These are phyloP conservation scores for Sphinx pinastri DNA, from an alignment of 2,888 invertebrate genomes.

Conservation along the genomic window DNA sequence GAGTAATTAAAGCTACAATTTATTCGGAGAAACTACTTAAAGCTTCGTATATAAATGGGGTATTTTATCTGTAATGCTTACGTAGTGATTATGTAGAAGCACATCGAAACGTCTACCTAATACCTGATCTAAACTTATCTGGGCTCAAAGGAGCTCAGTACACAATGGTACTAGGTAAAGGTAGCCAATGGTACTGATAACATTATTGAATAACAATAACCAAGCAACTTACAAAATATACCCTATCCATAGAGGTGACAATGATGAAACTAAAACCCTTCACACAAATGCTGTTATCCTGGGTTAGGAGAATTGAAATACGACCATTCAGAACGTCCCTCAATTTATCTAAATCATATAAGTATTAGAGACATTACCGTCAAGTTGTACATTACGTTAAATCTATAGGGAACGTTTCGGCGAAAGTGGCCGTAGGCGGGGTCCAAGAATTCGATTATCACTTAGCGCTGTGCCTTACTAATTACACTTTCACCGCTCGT, in stretches of 20 bases:
- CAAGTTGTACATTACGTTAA: constrained; percentile 37
- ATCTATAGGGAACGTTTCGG: constrained; percentile 32
- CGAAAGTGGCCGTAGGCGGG: constrained; percentile 47
- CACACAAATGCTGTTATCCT: no score
- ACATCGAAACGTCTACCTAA: no score
- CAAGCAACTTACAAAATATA: neutral
- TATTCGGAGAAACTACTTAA: no score
- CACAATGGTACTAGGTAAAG: no score
- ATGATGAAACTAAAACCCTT: neutral
- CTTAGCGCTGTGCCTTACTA: constrained; percentile 40
- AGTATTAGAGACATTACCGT: constrained; percentile 11
- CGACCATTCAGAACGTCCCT: neutral
- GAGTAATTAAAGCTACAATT: no score
- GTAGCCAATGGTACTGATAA: no score
- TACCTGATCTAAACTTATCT: no score
- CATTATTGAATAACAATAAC: neutral
- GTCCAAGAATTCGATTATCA: constrained; percentile 48
- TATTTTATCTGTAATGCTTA: no score
- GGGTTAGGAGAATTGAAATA: neutral
- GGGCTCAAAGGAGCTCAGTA: no score
- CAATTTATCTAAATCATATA: constrained; percentile 2
- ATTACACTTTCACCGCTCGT: constrained; percentile 41
- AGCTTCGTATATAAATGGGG: no score
- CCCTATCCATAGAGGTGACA: neutral
- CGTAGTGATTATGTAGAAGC: no score